Percentiles rank a stretch among this genome's conserved stretches.
phyloP scores from a whole-genome alignment of 1,140 invertebrate genomes.

The Subanguina moxae region DNA sequence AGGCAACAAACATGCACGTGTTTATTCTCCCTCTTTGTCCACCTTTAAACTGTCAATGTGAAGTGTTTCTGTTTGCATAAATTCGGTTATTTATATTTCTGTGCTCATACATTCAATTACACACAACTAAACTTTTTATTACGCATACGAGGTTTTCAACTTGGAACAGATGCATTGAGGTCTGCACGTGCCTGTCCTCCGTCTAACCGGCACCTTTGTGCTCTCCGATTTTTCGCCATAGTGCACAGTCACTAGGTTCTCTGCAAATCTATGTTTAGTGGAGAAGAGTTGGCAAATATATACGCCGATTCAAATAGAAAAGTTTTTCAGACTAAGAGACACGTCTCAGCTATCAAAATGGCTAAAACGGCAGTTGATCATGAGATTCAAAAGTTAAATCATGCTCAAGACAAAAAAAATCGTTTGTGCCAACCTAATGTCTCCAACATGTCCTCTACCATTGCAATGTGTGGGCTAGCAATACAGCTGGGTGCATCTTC shows the following conservation, averaged over 20 bases:
- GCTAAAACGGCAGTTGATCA: no score
- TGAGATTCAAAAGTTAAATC: no score
- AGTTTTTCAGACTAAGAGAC: no score
- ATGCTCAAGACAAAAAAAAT: no score
- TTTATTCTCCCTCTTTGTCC: no score
- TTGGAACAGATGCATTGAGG: constrained; percentile 57
- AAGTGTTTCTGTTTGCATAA: no score
- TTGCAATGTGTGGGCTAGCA: constrained; percentile 25
- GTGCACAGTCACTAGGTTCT: constrained; percentile 58
- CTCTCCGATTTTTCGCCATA: constrained; percentile 54
- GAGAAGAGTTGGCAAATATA: not conserved
- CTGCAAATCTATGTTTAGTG: constrained; percentile 45
- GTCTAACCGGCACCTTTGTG: constrained; percentile 52
- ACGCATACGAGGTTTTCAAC: constrained; percentile 58
- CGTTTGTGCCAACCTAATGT: constrained; percentile 21
- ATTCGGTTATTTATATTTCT: no score
- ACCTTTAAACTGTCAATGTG: no score
- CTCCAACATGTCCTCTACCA: constrained; percentile 50
- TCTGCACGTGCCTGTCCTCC: constrained; percentile 48
- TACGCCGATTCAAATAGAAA: no score
- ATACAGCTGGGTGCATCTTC: constrained; percentile 6
- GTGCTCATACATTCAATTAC: no score
- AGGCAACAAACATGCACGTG: no score
- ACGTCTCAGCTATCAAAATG: no score
- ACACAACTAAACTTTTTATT: not conserved